A percentile compares a stretch with the other conserved stretches of the same genome.
Conservation (phyloP, 2,888 invertebrate genomes). For the Muscina levida region DNA sequence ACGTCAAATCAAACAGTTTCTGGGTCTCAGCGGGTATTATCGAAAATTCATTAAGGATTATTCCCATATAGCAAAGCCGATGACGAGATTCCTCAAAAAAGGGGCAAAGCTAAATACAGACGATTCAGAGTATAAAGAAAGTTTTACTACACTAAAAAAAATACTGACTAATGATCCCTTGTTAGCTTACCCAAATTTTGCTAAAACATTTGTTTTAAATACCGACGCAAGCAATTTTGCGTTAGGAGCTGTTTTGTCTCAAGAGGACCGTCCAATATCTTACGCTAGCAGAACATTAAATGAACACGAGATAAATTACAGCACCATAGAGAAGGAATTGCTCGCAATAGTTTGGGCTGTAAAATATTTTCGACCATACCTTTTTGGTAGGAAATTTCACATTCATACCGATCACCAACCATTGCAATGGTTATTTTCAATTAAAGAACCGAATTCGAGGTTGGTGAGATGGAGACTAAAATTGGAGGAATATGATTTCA, state of each 20-base stretch:
- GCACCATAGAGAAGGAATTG: constrained; percentile 55
- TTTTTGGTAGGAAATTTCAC: too few species aligned
- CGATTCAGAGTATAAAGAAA: constrained; percentile 33
- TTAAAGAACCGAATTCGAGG: constrained; percentile 20
- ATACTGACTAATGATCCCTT: constrained; percentile 54
- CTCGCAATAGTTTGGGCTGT: constrained; percentile 51
- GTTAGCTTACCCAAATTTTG: constrained; percentile 34
- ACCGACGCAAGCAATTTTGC: constrained; percentile 25
- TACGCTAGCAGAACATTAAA: constrained; percentile 53
- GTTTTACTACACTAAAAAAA: constrained; percentile 38
- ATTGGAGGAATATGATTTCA: constrained; percentile 32
- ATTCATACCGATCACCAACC: not conserved
- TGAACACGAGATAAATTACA: constrained; percentile 53
- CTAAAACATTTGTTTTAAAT: constrained; percentile 32
- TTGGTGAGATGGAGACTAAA: constrained; percentile 24
- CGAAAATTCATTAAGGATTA: constrained; percentile 50
- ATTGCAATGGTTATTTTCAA: constrained; percentile 32
- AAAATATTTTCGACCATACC: constrained; percentile 49
- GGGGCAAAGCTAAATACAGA: constrained; percentile 21
- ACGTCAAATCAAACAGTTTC: constrained; percentile 56
- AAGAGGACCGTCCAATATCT: constrained; percentile 45
- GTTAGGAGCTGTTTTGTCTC: constrained; percentile 43
- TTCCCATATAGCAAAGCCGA: constrained; percentile 44
- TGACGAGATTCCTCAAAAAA: constrained; percentile 49
- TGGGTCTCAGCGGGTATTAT: constrained; percentile 59